Percentiles rank a stretch among this genome's conserved stretches.
These are phyloP conservation scores for Morone chrysops DNA, from an alignment of 2,113 vertebrate genomes.

Conservation along the genomic window DNA sequence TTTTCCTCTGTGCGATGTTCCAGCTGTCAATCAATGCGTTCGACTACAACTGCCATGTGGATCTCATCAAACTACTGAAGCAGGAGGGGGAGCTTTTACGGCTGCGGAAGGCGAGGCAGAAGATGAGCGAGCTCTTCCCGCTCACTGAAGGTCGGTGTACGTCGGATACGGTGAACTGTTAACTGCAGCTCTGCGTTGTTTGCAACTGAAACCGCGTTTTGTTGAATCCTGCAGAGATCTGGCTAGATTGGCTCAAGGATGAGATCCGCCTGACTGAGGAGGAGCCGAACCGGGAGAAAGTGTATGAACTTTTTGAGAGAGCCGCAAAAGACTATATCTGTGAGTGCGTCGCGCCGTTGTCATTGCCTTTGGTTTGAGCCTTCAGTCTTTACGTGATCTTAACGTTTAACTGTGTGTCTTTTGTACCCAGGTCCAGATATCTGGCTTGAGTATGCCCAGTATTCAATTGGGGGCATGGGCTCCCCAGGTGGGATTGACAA, in stretches of 20 bases:
- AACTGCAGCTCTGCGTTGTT: neutral
- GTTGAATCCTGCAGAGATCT: conserved; percentile 87
- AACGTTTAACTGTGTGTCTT: neutral
- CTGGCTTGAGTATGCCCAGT: conserved; percentile 98
- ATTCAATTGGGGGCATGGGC: conserved; percentile 96
- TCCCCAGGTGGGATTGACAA: conserved; percentile 92
- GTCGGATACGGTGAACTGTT: neutral
- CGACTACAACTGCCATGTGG: conserved; percentile 97
- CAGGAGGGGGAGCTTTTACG: conserved; percentile 92
- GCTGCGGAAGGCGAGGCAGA: conserved; percentile 91
- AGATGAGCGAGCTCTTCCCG: conserved; percentile 97
- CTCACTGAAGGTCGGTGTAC: conserved; percentile 92
- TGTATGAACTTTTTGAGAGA: conserved; percentile 94
- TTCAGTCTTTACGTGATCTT: neutral
- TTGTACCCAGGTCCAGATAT: conserved; percentile 91
- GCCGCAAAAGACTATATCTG: conserved; percentile 96
- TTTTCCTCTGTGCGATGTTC: conserved; percentile 14
- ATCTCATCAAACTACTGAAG: conserved; percentile 94
- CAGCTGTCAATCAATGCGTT: conserved; percentile 96
- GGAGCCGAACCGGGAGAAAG: conserved; percentile 87
- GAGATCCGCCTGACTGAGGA: conserved; percentile 92
- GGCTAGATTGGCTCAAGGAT: conserved; percentile 98
- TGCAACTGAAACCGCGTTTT: conserved; percentile 18
- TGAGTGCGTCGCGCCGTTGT: conserved; percentile 79
- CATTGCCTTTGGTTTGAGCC: accelerated